Percentiles rank a stretch among this genome's conserved stretches.
Conservation (phyloP, 2,888 invertebrate species). For the Drosophila setosimentum region DNA sequence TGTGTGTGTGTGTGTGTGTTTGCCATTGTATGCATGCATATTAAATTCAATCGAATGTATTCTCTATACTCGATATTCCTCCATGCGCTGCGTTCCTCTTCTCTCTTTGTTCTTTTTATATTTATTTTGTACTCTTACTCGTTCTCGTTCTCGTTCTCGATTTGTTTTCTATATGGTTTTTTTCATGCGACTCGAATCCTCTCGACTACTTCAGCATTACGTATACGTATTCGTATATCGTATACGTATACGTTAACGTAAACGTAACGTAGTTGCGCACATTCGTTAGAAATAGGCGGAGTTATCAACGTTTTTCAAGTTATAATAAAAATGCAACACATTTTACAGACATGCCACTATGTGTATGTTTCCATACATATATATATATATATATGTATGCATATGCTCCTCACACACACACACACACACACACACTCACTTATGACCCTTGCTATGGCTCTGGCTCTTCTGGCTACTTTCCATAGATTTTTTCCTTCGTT, state of each 20-base stretch:
- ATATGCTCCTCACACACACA: constrained; percentile 23
- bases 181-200: constrained; percentile 27
- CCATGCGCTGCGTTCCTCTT: constrained; percentile 30
- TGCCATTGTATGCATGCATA: constrained; percentile 82
- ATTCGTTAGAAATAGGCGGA: constrained; percentile 84
- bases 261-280: constrained; percentile 57
- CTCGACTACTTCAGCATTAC: constrained; percentile 60
- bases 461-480: constrained; percentile 75
- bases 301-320: constrained; percentile 84
- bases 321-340: constrained; percentile 84
- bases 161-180: constrained; percentile 15
- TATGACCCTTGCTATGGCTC: constrained; percentile 48
- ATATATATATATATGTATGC: constrained; percentile 34
- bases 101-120: constrained; percentile 2
- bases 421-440: constrained; percentile 44
- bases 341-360: constrained; percentile 73
- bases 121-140: not conserved
- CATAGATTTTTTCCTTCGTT: constrained; percentile 83
- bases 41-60: constrained; percentile 84
- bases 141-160: constrained; percentile 15
- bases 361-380: constrained; percentile 25
- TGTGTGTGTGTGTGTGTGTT: constrained; percentile 40
- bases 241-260: constrained; percentile 55
- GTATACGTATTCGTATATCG: constrained; percentile 56
- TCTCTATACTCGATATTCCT: constrained; percentile 72